Evolutionary conservation across 1,140 invertebrate species (phyloP), one percentile per base, ranked within the genome.

Genomic region (Archegozetes longisetosus): DNA sequence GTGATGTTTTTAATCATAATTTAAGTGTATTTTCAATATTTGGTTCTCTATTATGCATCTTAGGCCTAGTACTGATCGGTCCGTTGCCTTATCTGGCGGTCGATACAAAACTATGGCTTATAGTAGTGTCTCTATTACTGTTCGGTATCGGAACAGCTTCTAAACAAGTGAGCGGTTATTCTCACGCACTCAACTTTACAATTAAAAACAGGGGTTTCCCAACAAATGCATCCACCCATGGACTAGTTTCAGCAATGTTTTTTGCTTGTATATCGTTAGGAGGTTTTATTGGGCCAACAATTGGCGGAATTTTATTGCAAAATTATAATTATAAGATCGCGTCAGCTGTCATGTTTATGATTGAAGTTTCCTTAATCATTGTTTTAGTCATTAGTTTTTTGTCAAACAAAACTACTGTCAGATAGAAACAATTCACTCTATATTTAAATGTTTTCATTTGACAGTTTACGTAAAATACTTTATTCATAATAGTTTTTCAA

Each of bases 201-300:
- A 63, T 62, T 13, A 14, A 50, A 17, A 17, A 22, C 1, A 3
- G 51, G 3, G 55, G 48, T 22, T 54, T 63, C 22, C 58, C 29
- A 0, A 14, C 49, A 20, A 61, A 63, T 26, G 29, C 47, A 27
- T 9, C 22, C n/a, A 61, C 58, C 2, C 61, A 61, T 28, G 62
- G 62, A 3, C 23, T 61, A 4, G 47, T 60, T 14, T 57, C 62
- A 0, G 29, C 27, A 29, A 61, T 62, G 25, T 63, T 61, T 32
- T 50, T 61, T 20, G 23, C 53, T 12, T 63, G 49, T 50, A 29
- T 50, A 20, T 54, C 60, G 2, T 46, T 63, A 17, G 60, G 66
- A 20, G 61, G 63, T 13, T 64, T 65, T 27, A 59, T 67, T 26
- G 66, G 66, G 24, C 66, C 66, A 58, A 67, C 65, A 12, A 28